These are phyloP conservation scores for Metridium senile DNA, from an alignment of 92 coral and sea anemone species.

Conservation along the genomic window DNA sequence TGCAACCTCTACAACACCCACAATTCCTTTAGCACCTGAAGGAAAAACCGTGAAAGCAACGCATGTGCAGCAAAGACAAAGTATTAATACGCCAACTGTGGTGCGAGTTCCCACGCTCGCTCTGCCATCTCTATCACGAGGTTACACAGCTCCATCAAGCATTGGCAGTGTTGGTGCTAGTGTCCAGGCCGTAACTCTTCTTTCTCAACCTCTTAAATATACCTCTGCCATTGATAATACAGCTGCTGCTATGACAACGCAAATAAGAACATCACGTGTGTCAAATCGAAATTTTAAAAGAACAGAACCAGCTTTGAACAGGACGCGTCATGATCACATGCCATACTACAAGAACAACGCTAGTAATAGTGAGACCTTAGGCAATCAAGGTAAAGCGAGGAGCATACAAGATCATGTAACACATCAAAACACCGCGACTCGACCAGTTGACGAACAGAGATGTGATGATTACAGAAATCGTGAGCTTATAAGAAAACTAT, in stretches of 20 bases:
- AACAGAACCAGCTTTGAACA: background rate
- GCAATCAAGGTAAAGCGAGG: background rate
- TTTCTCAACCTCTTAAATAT: background rate
- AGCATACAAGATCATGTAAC: background rate
- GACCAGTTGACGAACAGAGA: background rate
- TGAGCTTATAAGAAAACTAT: conserved; percentile 24
- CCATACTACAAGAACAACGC: background rate
- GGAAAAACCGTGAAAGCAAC: background rate
- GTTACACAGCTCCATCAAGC: background rate
- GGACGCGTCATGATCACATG: background rate
- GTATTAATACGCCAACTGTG: background rate
- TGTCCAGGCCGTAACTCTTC: background rate
- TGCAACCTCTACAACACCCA: background rate
- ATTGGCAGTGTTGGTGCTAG: background rate
- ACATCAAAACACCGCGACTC: background rate
- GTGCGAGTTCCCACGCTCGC: background rate
- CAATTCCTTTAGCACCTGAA: background rate
- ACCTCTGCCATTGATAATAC: background rate
- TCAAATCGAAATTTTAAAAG: background rate
- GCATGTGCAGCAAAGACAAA: background rate
- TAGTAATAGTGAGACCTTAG: background rate
- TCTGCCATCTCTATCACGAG: background rate
- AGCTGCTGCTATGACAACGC: background rate
- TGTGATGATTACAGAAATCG: conserved; percentile 6
- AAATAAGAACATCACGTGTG: background rate